These are phyloP conservation scores for Rhinichthys osculus DNA, from an alignment of 2,797 vertebrate species.

Conservation along the genomic window DNA sequence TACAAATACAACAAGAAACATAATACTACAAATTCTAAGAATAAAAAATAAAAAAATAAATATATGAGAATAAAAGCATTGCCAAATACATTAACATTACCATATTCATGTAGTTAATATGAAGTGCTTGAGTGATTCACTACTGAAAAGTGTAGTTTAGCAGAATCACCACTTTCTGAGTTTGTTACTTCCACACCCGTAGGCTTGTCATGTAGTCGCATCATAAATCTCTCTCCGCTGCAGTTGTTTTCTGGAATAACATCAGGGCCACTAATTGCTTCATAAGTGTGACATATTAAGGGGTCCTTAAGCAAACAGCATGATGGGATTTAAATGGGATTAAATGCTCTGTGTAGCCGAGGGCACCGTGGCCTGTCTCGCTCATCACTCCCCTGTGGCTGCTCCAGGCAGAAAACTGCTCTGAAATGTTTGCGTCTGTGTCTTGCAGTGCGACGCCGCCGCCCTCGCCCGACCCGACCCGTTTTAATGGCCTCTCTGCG, in stretches of 20 bases:
- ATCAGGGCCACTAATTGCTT: slow-evolving; percentile 37
- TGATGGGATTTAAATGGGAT: slow-evolving; percentile 44
- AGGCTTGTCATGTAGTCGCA: background rate
- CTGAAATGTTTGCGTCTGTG: slow-evolving; percentile 5
- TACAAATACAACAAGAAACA: no score
- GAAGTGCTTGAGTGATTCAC: background rate
- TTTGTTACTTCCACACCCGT: background rate
- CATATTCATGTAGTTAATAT: background rate
- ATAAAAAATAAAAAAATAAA: no score
- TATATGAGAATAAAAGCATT: no score
- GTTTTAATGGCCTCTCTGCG: slow-evolving; percentile 67
- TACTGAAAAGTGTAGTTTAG: background rate
- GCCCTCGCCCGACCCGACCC: slow-evolving; percentile 55
- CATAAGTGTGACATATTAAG: slow-evolving; percentile 34
- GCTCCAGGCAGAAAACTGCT: slow-evolving; percentile 26
- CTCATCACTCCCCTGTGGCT: slow-evolving; percentile 43
- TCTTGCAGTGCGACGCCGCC: slow-evolving; percentile 51
- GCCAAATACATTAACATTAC: background rate
- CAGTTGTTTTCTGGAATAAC: slow-evolving; percentile 14
- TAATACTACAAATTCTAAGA: no score
- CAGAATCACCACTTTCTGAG: background rate
- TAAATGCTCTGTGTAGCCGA: slow-evolving; percentile 30
- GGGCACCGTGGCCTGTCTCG: background rate
- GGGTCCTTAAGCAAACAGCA: slow-evolving; percentile 30
- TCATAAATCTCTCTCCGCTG: slow-evolving; percentile 19